Percentiles rank a stretch among this genome's conserved stretches.
Evolutionary conservation across 2,113 vertebrate species (phyloP).

Genomic region (Gobius niger): DNA sequence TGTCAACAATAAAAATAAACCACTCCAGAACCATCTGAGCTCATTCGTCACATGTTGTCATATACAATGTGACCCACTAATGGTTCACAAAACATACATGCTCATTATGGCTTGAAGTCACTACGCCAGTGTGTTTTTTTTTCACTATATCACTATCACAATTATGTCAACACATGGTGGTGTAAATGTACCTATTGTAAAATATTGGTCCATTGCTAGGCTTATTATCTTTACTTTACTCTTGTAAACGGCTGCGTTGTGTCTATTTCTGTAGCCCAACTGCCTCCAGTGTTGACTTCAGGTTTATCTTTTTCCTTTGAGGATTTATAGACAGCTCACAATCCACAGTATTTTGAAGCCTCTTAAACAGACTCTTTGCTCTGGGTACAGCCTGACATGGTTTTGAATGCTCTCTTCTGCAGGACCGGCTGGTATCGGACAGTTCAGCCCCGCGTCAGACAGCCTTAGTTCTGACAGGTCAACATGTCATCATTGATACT

Average conservation of each 20-base stretch:
- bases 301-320: background rate
- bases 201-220: background rate
- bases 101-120: background rate
- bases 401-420: slow-evolving; percentile 23
- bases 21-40: background rate
- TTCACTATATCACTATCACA: too few relatives aligned
- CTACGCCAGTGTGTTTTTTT: background rate
- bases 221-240: background rate
- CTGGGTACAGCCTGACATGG: background rate
- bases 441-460: slow-evolving; percentile 3
- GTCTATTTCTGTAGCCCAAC: background rate
- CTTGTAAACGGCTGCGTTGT: background rate
- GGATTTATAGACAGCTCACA: background rate
- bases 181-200: too few relatives aligned
- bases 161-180: too few relatives aligned
- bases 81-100: background rate
- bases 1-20: slow-evolving; percentile 17
- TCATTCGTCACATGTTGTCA: background rate
- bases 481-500: slow-evolving; percentile 46
- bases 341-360: background rate
- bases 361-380: background rate
- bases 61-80: background rate
- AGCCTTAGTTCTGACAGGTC: slow-evolving; percentile 77
- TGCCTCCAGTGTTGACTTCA: background rate
- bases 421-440: slow-evolving; percentile 62